Conservation (phyloP, 2,113 vertebrate species). For the Lycaon pictus region DNA sequence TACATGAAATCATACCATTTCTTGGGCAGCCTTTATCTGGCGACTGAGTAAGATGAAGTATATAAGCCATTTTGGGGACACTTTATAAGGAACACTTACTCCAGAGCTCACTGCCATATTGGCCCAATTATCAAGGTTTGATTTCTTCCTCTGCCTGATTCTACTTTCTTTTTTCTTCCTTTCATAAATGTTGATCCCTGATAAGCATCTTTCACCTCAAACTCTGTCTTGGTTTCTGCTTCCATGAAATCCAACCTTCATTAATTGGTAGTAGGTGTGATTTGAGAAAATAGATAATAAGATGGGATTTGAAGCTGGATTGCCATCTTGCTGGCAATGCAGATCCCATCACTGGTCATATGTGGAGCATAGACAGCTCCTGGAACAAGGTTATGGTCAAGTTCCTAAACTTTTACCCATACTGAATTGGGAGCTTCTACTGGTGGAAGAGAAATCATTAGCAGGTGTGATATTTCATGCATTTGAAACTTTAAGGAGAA, state of each 20-base stretch:
- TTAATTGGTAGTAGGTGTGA: not conserved
- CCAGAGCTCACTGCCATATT: not conserved
- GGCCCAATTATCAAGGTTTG: not conserved
- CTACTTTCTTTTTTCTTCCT: not conserved
- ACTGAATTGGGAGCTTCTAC: not conserved
- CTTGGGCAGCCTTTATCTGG: not conserved
- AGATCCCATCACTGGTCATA: not conserved
- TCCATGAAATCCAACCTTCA: not conserved
- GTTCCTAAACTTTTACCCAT: not conserved
- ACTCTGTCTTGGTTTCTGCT: not conserved
- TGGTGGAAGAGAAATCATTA: not conserved
- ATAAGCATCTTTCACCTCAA: not conserved
- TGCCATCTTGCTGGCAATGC: not conserved
- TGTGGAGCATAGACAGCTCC: not conserved
- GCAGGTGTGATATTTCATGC: not conserved
- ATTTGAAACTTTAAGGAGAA: not conserved
- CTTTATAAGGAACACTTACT: not conserved
- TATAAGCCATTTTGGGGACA: not conserved
- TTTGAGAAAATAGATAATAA: not conserved
- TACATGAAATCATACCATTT: not conserved
- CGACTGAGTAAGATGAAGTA: not conserved
- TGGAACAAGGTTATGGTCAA: not conserved
- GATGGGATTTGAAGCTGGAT: not conserved
- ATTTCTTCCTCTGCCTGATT: not conserved
- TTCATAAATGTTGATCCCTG: not conserved